Base-by-base conservation (phyloP, 2,113 vertebrate species). In the Nannobrachium achirus region DNA sequence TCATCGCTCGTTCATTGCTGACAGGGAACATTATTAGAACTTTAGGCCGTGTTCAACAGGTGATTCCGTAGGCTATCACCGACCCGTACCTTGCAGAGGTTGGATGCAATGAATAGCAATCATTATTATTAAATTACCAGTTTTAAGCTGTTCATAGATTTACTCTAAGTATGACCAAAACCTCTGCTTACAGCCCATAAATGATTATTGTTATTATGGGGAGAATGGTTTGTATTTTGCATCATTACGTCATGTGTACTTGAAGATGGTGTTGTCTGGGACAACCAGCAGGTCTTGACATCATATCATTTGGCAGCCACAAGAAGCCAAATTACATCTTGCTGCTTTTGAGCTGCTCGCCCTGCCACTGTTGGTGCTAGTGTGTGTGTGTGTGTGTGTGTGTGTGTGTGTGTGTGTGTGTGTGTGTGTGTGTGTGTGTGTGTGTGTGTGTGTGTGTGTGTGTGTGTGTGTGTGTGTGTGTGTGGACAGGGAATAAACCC, bases 41-140 rank as follows among this genome's bases (percentile, higher is more conserved):
- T 33, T 33, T 33, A 33, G 25, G 25, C 57, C 39, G 39, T 57
- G 59, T 66, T 76, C 74, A 79, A 67, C 56, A 73, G 62, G 69
- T 71, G 59, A 53, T 7, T 0, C 6, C 13, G 11, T 6, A 48
- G 2, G 13, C 14, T n/a, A n/a, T n/a, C n/a, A n/a, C n/a, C n/a
- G n/a, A n/a, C n/a, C n/a, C n/a, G n/a, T n/a, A 33, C 25, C 25
- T 33, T 3, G 25, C 25, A 33, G 25, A 33, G 25, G 25, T 33
- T 5, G 25, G 25, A 33, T 33, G 25, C 25, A 33, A 33, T 1
- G 25, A 33, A 33, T 44, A 8, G 1, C n/a, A 11, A 40, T 49
- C 0, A 25, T 55, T 42, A 40, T 50, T 0, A 49, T 10, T 44
- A n/a, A 52, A 46, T 1, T 40, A 10, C 53, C 7, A 1, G 41